These are phyloP conservation scores for Conomelus anceps DNA, from an alignment of 2,888 invertebrate species.

Conservation along the genomic window DNA sequence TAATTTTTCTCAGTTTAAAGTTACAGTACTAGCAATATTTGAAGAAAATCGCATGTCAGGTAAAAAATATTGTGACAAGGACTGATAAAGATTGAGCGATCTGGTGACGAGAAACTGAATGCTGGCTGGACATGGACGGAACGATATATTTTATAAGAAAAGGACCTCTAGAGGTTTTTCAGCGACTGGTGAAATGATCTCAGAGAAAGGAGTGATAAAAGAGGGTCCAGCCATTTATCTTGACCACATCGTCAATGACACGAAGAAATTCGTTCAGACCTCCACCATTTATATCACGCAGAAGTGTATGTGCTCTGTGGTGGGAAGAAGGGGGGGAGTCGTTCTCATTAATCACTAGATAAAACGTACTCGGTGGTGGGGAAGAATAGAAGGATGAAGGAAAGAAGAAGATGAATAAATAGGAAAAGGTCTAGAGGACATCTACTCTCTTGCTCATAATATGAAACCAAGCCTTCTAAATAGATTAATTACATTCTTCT, in stretches of 20 bases:
- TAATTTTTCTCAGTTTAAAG: too few species aligned
- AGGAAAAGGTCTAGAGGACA: neutral
- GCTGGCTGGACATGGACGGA: neutral
- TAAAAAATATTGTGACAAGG: neutral
- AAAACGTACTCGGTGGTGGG: neutral
- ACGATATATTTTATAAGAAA: neutral
- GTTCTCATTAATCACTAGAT: neutral
- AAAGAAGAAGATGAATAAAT: neutral
- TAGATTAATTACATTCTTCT: neutral
- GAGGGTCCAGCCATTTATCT: neutral
- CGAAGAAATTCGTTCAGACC: constrained; percentile 2
- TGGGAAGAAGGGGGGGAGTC: neutral
- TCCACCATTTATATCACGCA: neutral
- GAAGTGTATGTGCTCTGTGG: neutral
- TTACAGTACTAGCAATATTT: too few species aligned
- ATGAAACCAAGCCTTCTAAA: neutral
- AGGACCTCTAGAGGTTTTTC: neutral
- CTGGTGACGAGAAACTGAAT: neutral
- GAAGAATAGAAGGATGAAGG: neutral
- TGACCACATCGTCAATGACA: constrained; percentile 4
- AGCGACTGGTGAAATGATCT: neutral
- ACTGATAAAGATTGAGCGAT: neutral
- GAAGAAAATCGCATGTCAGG: neutral
- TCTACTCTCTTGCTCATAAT: constrained; percentile 6
- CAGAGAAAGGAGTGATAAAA: neutral